phyloP scores from a whole-genome alignment of 2,888 invertebrate species.

The Fragum fragum region DNA sequence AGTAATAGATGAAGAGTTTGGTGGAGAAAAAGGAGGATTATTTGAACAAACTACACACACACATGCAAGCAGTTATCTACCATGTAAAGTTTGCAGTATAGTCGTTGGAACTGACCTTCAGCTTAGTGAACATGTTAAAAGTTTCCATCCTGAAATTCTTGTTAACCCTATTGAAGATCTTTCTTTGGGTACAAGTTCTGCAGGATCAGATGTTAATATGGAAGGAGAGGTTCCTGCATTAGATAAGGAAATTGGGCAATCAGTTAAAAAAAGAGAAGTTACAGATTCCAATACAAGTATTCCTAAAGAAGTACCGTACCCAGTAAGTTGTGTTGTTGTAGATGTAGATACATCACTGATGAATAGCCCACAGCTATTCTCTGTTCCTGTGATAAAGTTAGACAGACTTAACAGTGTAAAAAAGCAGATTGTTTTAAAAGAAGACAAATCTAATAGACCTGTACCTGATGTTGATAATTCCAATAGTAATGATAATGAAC shows the following conservation, averaged over 20 bases:
- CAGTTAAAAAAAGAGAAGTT: not conserved
- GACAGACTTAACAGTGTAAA: not conserved
- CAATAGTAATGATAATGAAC: not conserved
- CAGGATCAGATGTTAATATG: not conserved
- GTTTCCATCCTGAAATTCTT: not conserved
- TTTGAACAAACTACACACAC: not conserved
- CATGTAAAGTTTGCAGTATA: not conserved
- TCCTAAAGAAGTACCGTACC: not conserved
- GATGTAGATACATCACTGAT: slow-evolving; percentile 7
- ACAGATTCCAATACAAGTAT: not conserved
- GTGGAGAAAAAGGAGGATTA: not conserved
- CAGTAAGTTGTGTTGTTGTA: slow-evolving; percentile 14
- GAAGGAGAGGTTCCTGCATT: not conserved
- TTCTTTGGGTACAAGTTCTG: not conserved
- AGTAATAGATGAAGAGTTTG: not conserved
- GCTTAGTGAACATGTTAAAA: not conserved
- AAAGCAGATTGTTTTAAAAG: not conserved
- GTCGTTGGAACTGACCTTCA: not conserved
- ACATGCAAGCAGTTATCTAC: not conserved
- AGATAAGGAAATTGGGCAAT: not conserved
- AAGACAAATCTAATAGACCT: not conserved
- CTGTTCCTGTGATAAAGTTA: not conserved
- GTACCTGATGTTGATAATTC: not conserved
- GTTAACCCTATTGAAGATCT: not conserved
- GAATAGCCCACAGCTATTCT: not conserved